A percentile compares a stretch with the other conserved stretches of the same genome.
Conservation (phyloP, 2,888 invertebrate species). For the Drosophila percnosoma region DNA sequence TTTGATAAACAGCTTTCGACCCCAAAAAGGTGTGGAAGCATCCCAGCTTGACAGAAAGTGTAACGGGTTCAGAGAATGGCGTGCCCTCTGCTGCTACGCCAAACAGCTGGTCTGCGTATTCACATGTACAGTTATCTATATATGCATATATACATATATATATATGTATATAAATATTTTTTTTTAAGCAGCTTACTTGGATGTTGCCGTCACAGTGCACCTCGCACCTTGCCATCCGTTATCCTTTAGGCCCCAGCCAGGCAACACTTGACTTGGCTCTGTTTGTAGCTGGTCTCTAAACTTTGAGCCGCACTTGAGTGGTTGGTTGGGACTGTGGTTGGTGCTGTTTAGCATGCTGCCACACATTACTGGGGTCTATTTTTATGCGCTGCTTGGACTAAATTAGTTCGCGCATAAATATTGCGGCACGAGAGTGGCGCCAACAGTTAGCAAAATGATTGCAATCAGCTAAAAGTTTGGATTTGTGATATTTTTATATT, state of each 20-base stretch:
- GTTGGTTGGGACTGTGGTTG: background rate
- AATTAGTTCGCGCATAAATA: slow-evolving; percentile 74
- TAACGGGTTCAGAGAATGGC: slow-evolving; percentile 24
- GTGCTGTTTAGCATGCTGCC: slow-evolving; percentile 34
- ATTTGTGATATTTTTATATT: background rate
- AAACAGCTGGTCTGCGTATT: slow-evolving; percentile 38
- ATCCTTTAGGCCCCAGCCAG: slow-evolving; percentile 48
- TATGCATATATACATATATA: background rate
- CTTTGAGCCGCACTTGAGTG: slow-evolving; percentile 36
- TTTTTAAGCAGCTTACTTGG: slow-evolving; percentile 53
- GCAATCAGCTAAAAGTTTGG: background rate
- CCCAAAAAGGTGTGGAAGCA: slow-evolving; percentile 30
- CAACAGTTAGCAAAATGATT: slow-evolving; percentile 32
- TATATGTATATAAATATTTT: slow-evolving; percentile 14
- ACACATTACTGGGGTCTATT: slow-evolving; percentile 50
- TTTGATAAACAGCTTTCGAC: slow-evolving; percentile 41
- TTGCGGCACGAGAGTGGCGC: slow-evolving; percentile 36
- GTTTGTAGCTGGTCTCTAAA: slow-evolving; percentile 15
- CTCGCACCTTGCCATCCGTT: slow-evolving; percentile 41
- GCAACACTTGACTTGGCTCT: slow-evolving; percentile 48
- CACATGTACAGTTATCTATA: background rate
- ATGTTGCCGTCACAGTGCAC: background rate
- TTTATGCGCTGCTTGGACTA: slow-evolving; percentile 57
- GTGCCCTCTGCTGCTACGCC: slow-evolving; percentile 5
- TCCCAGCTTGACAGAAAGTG: slow-evolving; percentile 5